Evolutionary conservation across 1,140 invertebrate species (phyloP), one percentile per base, ranked within the genome.

Genomic region (Paraescarpia echinospica): DNA sequence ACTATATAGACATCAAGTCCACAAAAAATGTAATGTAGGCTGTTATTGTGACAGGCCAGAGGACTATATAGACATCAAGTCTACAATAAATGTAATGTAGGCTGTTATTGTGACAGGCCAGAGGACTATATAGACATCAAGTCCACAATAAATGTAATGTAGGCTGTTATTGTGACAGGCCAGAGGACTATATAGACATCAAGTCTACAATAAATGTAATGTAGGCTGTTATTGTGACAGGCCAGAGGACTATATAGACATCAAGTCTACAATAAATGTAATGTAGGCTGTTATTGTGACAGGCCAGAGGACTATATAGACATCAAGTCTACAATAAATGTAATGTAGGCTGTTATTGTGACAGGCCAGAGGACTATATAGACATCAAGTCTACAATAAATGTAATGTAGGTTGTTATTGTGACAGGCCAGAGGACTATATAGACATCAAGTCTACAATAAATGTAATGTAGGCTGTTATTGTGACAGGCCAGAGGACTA

Each of bases 291-390:
- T 1, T 92, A 90, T 93, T 92, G 91, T 94, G 94, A 22, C 93
- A 96, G 95, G 92, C 94, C 95, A 89, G 95, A 96, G 92, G 95
- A 95, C 34, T 94, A 95, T 92, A 94, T 95, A 92, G 94, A 95
- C 93, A 92, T 95, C n/a, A n/a, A n/a, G n/a, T n/a, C n/a, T n/a
- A n/a, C n/a, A 8, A 51, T 51, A 51, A n/a, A n/a, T 51, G 48
- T 51, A 51, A 51, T 51, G 48, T 51, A 9, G 48, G 48, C 48
- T 6, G 89, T 1, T 92, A 90, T 93, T 92, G 91, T 94, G 94
- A 22, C 93, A 96, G 95, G 92, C 94, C 95, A 89, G 95, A 96
- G 92, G 95, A 95, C 34, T 94, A 95, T 92, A 94, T 95, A 92
- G 94, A 95, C 93, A 92, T 95, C n/a, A n/a, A n/a, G n/a, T n/a